Base-by-base conservation (phyloP, 2,888 invertebrate species). In the Tetropium fuscum region DNA sequence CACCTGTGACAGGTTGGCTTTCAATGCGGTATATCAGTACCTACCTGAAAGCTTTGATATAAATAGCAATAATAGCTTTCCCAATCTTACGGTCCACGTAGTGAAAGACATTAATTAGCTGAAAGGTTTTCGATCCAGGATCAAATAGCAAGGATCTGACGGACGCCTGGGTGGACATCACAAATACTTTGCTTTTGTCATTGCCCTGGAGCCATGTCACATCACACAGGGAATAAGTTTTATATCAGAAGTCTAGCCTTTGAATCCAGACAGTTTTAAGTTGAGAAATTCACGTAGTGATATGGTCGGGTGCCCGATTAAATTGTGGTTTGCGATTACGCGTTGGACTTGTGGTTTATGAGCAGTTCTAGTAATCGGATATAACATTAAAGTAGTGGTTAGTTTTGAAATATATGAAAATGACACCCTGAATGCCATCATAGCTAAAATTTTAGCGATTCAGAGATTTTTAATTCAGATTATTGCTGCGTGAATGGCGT, bases 21-120 rank as follows among this genome's bases (percentile, higher is more conserved):
- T n/a, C n/a, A n/a, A n/a, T n/a, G n/a, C n/a, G n/a, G n/a, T n/a
- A n/a, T n/a, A n/a, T n/a, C n/a, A n/a, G n/a, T n/a, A n/a, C n/a
- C n/a, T n/a, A n/a, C n/a, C n/a, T n/a, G 32, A 15, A 25, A 8
- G 18, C 34, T 58, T 58, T 51, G 66, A 64, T 57, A 65, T 56
- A 64, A 64, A 70, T 57, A 58, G 66, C 63, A 63, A 61, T n/a
- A n/a, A n/a, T 61, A 15, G 36, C 38, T 18, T 69, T 70, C 65
- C 68, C 72, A 73, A 72, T 75, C 72, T 67, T 62, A 57, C 34
- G 56, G 67, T 55, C 63, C 48, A 68, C 64, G 67, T 56, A 64
- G 66, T 66, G 69, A 74, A 73, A 70, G 72, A 74, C 73, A 76
- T 74, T 77, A 77, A 77, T 77, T 77, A 77, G 75, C 72, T 73